phyloP scores from a whole-genome alignment of 2,797 vertebrate genomes.

The Furcifer pardalis region DNA sequence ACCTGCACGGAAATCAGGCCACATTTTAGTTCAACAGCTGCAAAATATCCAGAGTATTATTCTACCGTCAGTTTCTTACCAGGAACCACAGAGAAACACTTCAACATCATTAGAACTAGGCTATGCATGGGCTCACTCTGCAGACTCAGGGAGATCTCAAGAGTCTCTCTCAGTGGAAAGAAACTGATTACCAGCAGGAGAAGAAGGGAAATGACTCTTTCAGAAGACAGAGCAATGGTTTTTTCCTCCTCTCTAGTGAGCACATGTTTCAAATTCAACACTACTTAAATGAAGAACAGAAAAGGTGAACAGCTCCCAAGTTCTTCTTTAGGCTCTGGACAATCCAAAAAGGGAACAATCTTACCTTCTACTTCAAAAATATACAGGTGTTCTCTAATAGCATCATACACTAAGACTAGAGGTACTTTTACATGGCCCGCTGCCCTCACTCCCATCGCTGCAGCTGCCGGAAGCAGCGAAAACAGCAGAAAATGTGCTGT shows the following conservation, averaged over 20 bases:
- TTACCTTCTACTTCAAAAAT: not conserved
- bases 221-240: conserved; percentile 24
- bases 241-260: not conserved
- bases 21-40: conserved; percentile 57
- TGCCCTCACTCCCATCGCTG: too few relatives aligned
- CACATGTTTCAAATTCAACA: not conserved
- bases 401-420: not conserved
- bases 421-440: too few relatives aligned
- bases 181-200: conserved; percentile 12
- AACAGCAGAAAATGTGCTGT: too few relatives aligned
- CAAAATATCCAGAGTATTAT: conserved; percentile 47
- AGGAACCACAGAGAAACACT: conserved; percentile 51
- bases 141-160: conserved; percentile 12
- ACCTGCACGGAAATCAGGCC: conserved; percentile 17
- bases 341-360: not conserved
- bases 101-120: conserved; percentile 24
- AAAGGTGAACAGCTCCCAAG: not conserved
- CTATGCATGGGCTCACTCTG: conserved; percentile 36
- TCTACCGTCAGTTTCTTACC: conserved; percentile 50
- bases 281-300: not conserved
- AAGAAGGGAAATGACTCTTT: conserved; percentile 8
- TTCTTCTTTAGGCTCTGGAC: not conserved
- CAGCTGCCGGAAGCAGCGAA: too few relatives aligned
- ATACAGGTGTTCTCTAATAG: too few relatives aligned
- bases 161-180: conserved; percentile 16